Evolutionary conservation across 1,140 invertebrate genomes (phyloP).

Genomic region (Lasioglossum baleicum): DNA sequence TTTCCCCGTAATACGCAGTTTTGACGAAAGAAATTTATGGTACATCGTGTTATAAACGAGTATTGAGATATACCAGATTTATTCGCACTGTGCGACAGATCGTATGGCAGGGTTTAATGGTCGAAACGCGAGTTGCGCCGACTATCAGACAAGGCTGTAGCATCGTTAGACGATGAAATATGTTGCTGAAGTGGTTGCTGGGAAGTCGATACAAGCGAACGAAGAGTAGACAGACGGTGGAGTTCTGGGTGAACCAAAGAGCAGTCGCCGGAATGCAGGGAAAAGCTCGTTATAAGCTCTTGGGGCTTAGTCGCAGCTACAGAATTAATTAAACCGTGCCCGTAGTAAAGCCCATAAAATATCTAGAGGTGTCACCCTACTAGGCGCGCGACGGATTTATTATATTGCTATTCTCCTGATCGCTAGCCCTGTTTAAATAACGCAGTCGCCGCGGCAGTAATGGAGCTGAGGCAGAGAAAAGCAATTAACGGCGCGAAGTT

Average conservation of each 20-base stretch:
- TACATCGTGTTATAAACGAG: no score
- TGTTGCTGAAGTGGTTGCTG: not conserved
- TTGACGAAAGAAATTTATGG: no score
- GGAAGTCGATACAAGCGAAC: constrained; percentile 1
- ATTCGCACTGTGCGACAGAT: no score
- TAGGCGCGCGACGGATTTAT: constrained; percentile 20
- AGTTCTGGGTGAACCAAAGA: constrained; percentile 43
- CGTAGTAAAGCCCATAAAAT: constrained; percentile 58
- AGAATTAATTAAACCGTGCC: constrained; percentile 70
- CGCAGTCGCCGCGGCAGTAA: not conserved
- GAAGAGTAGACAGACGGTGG: not conserved
- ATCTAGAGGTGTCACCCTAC: constrained; percentile 48
- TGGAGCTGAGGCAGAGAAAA: not conserved
- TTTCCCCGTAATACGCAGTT: no score
- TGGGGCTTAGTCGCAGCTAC: constrained; percentile 62
- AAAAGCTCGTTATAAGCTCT: constrained; percentile 68
- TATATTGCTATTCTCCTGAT: constrained; percentile 10
- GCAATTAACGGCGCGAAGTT: constrained; percentile 5
- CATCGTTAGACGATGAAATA: not conserved
- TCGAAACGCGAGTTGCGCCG: no score
- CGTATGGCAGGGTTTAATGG: not conserved
- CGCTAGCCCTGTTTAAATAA: constrained; percentile 3
- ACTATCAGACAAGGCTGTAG: not conserved
- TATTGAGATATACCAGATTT: no score
- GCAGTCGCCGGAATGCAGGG: constrained; percentile 44